Base-by-base conservation (phyloP, 2,797 vertebrate species). In the Sphenopsis melanotis region DNA sequence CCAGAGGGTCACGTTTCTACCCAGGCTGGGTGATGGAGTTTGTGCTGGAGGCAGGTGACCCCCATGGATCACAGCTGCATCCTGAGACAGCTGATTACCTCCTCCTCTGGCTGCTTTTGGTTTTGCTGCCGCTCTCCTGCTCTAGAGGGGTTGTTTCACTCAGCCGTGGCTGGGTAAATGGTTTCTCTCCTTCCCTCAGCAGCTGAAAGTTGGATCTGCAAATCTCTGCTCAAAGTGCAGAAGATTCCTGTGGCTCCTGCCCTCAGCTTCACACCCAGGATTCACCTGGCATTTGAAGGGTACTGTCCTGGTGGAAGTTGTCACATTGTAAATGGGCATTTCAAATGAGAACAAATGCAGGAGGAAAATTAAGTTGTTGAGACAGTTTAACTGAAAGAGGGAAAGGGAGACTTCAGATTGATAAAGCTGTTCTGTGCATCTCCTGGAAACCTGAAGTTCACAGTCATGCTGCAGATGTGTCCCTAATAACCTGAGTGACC, bases 41-140 rank as follows among this genome's bases (percentile, higher is more conserved):
- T 71, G 32, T 81, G 44, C 32, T 86, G 71, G 30, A 63, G 50
- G 59, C 78, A 77, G 27, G 15, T 65, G 70, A 93, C 14, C 30
- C 36, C 39, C n/a, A 8, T 1, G 44, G 26, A 37, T 66, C 52
- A 34, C 55, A 85, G 36, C 49, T 72, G 52, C 37, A 30, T 52
- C 41, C 49, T 2, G 10, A 19, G 12, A 17, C 49, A 65, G 55
- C 44, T 92, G 18, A 39, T 64, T 30, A 72, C 68, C 50, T 26
- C 22, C 24, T 92, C 24, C 34, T 52, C 12, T 55, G 70, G 26
- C 5, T 37, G 3, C 0, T 1, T 26, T 1, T 1, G 0, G 2
- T 23, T 72, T 70, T 76, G 42, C 9, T 85, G 47, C n/a, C 66
- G 27, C 24, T 76, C 2, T 79, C 10, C 7, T 41, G 30, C 21